Evolutionary conservation across 2,797 vertebrate genomes (phyloP), one percentile per base, ranked within the genome.

Genomic region (Psittacula echo): DNA sequence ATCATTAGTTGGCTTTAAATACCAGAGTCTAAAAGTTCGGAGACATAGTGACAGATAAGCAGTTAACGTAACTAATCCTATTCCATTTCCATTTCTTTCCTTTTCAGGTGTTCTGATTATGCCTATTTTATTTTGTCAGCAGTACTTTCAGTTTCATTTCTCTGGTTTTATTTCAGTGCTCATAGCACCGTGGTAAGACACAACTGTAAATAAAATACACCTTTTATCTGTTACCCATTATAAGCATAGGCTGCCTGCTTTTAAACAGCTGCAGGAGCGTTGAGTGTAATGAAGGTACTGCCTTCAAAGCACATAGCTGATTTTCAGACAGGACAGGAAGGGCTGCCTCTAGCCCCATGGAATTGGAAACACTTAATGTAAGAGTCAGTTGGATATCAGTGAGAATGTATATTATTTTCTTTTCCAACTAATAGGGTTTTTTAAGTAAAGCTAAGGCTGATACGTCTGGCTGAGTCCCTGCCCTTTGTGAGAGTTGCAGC

Each of bases 191-290:
- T 75, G 78, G 84, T 95, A 93, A 74, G 74, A 58, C 81, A 87
- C 54, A 51, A 18, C 51, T 64, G 93, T 95, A 95, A 95, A 96
- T 90, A 93, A 89, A 93, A 89, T 85, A 74, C 89, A 73, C 74
- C 77, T 96, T 97, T 92, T 94, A 87, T 96, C 84, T 80, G 21
- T 77, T 95, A 39, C 67, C 93, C 23, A 8, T 95, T 92, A 34
- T 29, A 65, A 77, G 68, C 51, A 42, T 2, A 30, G 61, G 61
- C 56, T 85, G 71, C 65, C 45, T 90, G 70, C 67, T 66, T 95
- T 93, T 88, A 79, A 86, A 81, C 60, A 90, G 32, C 78, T 77
- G 48, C 87, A 71, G 45, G 72, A 93, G n/a, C 65, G 32, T 53
- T 32, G 65, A 93, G 65, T 75, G 39, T 87, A 85, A 62, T 80